Conservation (phyloP, 2,888 invertebrate species). For the Agonopterix arenella region DNA sequence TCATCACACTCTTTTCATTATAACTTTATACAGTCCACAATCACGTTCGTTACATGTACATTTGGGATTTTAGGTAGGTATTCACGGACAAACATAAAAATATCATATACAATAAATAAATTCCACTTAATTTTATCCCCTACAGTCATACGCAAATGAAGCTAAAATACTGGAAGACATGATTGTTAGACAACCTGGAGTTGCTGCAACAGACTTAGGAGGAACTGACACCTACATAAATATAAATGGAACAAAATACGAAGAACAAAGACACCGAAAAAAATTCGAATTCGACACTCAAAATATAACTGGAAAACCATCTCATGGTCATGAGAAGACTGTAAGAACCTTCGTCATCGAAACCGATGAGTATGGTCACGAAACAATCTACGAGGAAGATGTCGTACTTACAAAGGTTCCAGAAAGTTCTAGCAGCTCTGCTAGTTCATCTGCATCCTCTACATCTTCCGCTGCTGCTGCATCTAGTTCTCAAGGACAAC, state of each 20-base stretch:
- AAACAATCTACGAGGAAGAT: slow-evolving; percentile 43
- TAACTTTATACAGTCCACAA: too few relatives aligned
- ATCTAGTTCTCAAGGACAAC: neutral
- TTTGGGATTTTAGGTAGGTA: too few relatives aligned
- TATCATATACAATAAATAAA: too few relatives aligned
- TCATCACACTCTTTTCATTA: too few relatives aligned
- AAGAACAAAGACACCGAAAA: slow-evolving; percentile 23
- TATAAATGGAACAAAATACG: slow-evolving; percentile 25
- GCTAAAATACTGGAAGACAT: too few relatives aligned
- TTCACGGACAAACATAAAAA: too few relatives aligned
- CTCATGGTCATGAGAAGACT: slow-evolving; percentile 23
- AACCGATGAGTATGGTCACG: slow-evolving; percentile 33
- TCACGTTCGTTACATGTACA: too few relatives aligned
- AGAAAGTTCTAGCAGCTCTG: slow-evolving; percentile 4
- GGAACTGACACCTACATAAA: slow-evolving; percentile 24
- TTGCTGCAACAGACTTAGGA: slow-evolving; percentile 20
- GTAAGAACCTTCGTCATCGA: slow-evolving; percentile 29
- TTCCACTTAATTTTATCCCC: too few relatives aligned
- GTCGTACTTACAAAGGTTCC: slow-evolving; percentile 30
- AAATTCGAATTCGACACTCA: slow-evolving; percentile 18
- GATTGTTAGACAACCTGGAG: too few relatives aligned
- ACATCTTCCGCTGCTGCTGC: slow-evolving; percentile 1
- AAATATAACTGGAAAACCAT: neutral
- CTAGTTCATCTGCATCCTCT: neutral
- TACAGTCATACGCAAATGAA: too few relatives aligned